phyloP scores from a whole-genome alignment of 1,140 invertebrate species.

The Drosophila lowei region DNA sequence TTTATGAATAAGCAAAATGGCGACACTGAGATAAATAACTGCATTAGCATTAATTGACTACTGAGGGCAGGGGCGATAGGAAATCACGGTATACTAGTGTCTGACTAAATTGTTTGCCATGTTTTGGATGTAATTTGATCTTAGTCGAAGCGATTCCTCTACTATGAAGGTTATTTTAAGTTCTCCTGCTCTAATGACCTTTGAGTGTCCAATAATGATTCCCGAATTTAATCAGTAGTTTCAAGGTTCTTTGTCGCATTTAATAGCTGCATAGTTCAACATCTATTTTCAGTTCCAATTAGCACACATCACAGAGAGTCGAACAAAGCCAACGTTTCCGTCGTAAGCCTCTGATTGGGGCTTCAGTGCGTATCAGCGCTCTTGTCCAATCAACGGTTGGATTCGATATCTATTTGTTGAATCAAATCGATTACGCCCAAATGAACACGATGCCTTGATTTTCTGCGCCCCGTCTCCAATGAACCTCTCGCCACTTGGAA shows the following conservation, averaged over 20 bases:
- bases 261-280: not conserved
- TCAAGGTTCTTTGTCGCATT: too few species aligned
- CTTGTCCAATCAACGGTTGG: constrained; percentile 28
- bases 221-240: too few species aligned
- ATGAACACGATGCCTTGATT: constrained; percentile 48
- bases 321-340: constrained; percentile 5
- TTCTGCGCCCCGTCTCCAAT: not conserved
- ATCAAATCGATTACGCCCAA: constrained; percentile 65
- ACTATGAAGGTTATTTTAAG: too few species aligned
- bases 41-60: constrained; percentile 63
- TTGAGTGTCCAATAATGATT: too few species aligned
- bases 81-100: not conserved
- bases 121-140: too few species aligned
- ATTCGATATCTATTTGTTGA: constrained; percentile 42
- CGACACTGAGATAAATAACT: constrained; percentile 64
- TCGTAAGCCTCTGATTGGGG: not conserved
- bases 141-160: too few species aligned
- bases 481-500: not conserved
- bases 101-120: not conserved
- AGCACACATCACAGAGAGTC: too few species aligned
- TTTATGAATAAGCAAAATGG: constrained; percentile 66
- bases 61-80: not conserved
- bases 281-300: not conserved
- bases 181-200: too few species aligned
- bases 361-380: constrained; percentile 4